Base-by-base conservation (phyloP, 2,888 invertebrate genomes). In the Melanophora roralis region DNA sequence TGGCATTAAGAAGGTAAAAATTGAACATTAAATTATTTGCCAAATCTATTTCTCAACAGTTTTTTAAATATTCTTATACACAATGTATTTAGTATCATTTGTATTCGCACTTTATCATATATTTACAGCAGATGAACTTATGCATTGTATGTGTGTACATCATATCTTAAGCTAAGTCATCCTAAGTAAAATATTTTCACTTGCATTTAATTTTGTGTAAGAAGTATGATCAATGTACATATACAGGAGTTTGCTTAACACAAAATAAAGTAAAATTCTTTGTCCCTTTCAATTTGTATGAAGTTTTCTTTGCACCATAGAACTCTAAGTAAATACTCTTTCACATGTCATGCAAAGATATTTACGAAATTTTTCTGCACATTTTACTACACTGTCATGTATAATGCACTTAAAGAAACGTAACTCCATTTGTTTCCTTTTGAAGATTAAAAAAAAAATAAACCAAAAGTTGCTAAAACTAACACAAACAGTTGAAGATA, bases 321-420 rank as follows among this genome's bases (percentile, higher is more conserved):
- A 68, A 4, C 3, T 59, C 8, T 38, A 40, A 40, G 34, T 65
- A 49, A 71, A 64, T 65, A 57, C 40, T 27, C 16, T 19, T 32
- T n/a, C 9, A 55, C 43, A 36, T 57, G 53, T 45, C 47, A 69
- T 57, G 19, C 32, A 6, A 27, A 27, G 47, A 27, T 47, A 27
- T 69, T n/a, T 69, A 55, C 21, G 49, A 32, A 45, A 36, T 55
- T 38, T 47, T 73, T 49, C 51, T 32, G 19, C 49, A 47, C 47
- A 57, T 47, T 65, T 71, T 49, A 12, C 7, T 36, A 16, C 64
- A 65, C 16, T 40, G 49, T 36, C 23, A 32, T 32, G 21, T 55
- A 32, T 53, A 59, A 77, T 59, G 43, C 59, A 60, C 71, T 71
- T 77, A 57, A 14, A n/a, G 21, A 62, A 53, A 62, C 12, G 5